phyloP scores from a whole-genome alignment of 1,140 invertebrate genomes.

The Drosophila melanica region DNA sequence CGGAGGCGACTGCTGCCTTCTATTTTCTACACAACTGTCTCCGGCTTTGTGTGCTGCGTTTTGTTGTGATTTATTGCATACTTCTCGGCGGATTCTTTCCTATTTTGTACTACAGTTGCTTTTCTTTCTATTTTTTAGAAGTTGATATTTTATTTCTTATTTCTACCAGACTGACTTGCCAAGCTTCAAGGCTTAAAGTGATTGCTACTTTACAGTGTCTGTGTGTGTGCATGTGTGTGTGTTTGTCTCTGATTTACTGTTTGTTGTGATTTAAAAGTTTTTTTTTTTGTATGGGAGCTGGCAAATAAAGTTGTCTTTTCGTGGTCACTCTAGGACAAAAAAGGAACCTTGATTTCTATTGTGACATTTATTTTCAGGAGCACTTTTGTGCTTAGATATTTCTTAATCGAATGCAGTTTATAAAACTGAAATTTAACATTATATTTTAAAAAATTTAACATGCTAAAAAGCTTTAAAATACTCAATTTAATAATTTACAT shows the following conservation, averaged over 20 bases:
- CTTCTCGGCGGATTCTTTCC: slow-evolving; percentile 61
- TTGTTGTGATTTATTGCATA: slow-evolving; percentile 66
- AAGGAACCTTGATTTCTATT: neutral
- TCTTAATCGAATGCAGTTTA: neutral
- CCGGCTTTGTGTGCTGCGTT: slow-evolving; percentile 46
- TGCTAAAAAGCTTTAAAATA: neutral
- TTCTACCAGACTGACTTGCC: slow-evolving; percentile 30
- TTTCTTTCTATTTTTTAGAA: slow-evolving; percentile 34
- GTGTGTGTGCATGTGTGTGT: slow-evolving; percentile 5
- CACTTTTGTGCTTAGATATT: neutral
- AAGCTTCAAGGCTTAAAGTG: slow-evolving; percentile 48
- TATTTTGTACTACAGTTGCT: slow-evolving; percentile 53
- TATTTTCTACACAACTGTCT: slow-evolving; percentile 28
- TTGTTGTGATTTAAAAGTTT: slow-evolving; percentile 47
- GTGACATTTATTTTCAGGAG: neutral
- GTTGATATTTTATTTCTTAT: slow-evolving; percentile 46
- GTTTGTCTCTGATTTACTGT: slow-evolving; percentile 41
- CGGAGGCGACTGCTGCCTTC: slow-evolving; percentile 9
- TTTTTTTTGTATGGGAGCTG: slow-evolving; percentile 8
- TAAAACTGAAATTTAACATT: too few relatives aligned
- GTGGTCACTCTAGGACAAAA: slow-evolving; percentile 18
- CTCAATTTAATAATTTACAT: neutral
- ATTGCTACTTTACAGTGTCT: slow-evolving; percentile 33
- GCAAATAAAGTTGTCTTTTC: slow-evolving; percentile 46
- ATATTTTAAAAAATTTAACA: neutral